Evolutionary conservation across 1,140 invertebrate species (phyloP).

Genomic region (Melitaea cinxia): DNA sequence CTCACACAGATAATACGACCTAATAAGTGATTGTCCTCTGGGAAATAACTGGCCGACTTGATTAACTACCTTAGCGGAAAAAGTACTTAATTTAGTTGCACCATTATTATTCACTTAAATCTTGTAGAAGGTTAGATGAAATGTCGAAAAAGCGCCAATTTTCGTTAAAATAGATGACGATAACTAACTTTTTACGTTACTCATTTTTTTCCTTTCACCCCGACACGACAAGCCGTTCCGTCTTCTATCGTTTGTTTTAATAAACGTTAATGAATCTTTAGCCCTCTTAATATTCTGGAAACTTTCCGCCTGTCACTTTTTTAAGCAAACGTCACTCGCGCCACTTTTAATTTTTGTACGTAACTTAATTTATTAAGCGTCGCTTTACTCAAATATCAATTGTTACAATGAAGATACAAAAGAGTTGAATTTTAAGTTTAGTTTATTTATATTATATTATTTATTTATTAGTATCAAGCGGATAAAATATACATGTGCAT

Average conservation of each 20-base stretch:
- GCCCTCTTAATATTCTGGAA: constrained; percentile 12
- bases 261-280: constrained; percentile 27
- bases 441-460: too few relatives aligned
- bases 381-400: neutral
- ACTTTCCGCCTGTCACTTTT: constrained; percentile 18
- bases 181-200: constrained; percentile 15
- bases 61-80: constrained; percentile 29
- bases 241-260: constrained; percentile 23
- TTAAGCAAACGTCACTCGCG: neutral
- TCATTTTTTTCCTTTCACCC: constrained; percentile 14
- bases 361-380: neutral
- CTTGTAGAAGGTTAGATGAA: neutral
- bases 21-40: constrained; percentile 16
- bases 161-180: neutral
- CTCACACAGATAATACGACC: constrained; percentile 1
- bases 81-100: constrained; percentile 7
- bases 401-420: neutral
- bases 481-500: too few relatives aligned
- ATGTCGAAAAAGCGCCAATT: constrained; percentile 5
- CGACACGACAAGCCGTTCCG: neutral
- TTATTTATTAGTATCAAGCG: too few relatives aligned
- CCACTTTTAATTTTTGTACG: neutral
- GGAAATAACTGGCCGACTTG: constrained; percentile 23
- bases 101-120: constrained; percentile 16
- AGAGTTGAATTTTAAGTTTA: neutral